A percentile compares a stretch with the other conserved stretches of the same genome.
Conservation (phyloP, 2,797 vertebrate species). For the Ispidina picta region DNA sequence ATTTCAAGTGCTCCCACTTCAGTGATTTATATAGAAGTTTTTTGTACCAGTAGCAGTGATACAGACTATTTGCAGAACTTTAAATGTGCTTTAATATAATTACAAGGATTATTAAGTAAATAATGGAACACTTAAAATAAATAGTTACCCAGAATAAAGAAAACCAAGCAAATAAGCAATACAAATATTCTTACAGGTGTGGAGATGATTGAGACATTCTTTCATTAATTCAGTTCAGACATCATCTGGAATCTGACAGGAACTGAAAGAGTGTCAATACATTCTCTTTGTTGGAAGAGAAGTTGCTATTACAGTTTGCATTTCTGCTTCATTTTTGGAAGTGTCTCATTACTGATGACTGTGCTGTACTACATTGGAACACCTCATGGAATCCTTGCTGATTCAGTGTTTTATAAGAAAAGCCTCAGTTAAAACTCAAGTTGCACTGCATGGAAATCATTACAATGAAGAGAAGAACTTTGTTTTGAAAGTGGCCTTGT, state of each 20-base stretch:
- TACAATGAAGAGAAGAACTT: neutral
- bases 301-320: neutral
- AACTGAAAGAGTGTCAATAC: constrained; percentile 22
- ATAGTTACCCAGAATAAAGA: neutral
- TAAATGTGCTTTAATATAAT: neutral
- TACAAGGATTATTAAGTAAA: neutral
- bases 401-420: neutral
- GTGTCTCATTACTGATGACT: neutral
- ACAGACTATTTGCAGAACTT: neutral
- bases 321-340: neutral
- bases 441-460: neutral
- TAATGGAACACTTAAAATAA: constrained; percentile 6
- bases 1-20: constrained; percentile 10
- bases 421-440: neutral
- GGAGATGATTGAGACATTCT: constrained; percentile 14
- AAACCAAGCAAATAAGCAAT: neutral
- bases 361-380: neutral
- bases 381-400: neutral
- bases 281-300: neutral
- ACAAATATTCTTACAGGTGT: constrained; percentile 1
- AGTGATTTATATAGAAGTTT: neutral
- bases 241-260: neutral
- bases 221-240: constrained; percentile 14
- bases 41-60: neutral
- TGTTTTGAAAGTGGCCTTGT: neutral